Evolutionary conservation across 2,113 vertebrate genomes (phyloP).

Genomic region (Eidolon helvum): DNA sequence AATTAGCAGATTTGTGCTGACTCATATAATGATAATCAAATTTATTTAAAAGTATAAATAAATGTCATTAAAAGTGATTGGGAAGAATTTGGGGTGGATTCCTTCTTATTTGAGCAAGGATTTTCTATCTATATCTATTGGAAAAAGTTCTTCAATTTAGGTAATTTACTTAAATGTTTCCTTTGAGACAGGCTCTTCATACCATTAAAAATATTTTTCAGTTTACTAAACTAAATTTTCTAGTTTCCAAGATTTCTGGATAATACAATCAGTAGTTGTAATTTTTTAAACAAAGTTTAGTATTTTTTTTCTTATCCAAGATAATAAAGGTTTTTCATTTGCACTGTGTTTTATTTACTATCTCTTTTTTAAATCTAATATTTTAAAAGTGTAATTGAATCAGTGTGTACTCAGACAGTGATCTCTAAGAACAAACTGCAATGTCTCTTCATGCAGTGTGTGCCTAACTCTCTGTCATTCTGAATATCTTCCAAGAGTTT

Average conservation of each 20-base stretch:
- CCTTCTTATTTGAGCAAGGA: not conserved
- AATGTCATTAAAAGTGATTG: not conserved
- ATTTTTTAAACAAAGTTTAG: not conserved
- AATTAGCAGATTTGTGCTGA: not conserved
- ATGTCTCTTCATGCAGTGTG: not conserved
- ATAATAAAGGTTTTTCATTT: not conserved
- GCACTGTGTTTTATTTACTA: not conserved
- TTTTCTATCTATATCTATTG: not conserved
- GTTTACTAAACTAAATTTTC: not conserved
- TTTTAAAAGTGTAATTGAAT: not conserved
- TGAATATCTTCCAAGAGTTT: not conserved
- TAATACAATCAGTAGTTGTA: not conserved
- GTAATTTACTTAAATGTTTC: not conserved
- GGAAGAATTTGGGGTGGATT: not conserved
- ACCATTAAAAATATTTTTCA: not conserved
- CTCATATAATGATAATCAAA: not conserved
- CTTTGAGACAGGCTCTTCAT: not conserved
- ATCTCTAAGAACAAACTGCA: not conserved
- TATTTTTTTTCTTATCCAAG: not conserved
- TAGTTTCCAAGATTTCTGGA: not conserved
- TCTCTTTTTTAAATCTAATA: not conserved
- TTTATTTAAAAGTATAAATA: not conserved
- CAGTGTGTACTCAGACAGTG: not conserved
- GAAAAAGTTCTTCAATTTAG: not conserved
- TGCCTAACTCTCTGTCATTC: not conserved